Conservation (phyloP, 2,113 vertebrate species). For the Trinectes maculatus region DNA sequence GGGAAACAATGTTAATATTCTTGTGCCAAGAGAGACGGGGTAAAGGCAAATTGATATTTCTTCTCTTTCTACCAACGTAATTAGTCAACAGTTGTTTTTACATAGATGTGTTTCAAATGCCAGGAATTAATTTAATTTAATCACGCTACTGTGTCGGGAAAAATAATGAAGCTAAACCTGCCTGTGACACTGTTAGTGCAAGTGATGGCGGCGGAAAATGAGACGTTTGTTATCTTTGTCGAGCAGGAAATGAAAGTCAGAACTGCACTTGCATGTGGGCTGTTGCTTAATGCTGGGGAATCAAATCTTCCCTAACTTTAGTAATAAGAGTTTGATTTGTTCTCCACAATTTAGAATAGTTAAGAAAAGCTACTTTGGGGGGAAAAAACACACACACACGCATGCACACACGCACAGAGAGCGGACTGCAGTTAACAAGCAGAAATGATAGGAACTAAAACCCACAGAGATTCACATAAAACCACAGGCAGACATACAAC, state of each 20-base stretch:
- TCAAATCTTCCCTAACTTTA: neutral
- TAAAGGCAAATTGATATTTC: constrained; percentile 11
- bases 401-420: neutral
- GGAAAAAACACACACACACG: neutral
- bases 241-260: constrained; percentile 35
- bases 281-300: neutral
- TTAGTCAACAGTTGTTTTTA: constrained; percentile 33
- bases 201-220: constrained; percentile 37
- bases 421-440: too few relatives aligned
- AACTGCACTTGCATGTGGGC: neutral
- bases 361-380: too few relatives aligned
- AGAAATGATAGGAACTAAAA: neutral
- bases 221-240: constrained; percentile 38
- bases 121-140: constrained; percentile 39
- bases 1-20: constrained; percentile 41
- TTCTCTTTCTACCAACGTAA: constrained; percentile 29
- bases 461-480: neutral
- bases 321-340: neutral
- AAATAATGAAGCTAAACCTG: constrained; percentile 47
- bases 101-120: constrained; percentile 50
- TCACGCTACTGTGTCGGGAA: constrained; percentile 26
- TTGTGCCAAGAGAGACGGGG: constrained; percentile 12
- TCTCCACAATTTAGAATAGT: neutral
- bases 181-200: constrained; percentile 31
- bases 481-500: constrained; percentile 13